Evolutionary conservation across 2,888 invertebrate genomes (phyloP).

Genomic region (Rhodophaea formosa): DNA sequence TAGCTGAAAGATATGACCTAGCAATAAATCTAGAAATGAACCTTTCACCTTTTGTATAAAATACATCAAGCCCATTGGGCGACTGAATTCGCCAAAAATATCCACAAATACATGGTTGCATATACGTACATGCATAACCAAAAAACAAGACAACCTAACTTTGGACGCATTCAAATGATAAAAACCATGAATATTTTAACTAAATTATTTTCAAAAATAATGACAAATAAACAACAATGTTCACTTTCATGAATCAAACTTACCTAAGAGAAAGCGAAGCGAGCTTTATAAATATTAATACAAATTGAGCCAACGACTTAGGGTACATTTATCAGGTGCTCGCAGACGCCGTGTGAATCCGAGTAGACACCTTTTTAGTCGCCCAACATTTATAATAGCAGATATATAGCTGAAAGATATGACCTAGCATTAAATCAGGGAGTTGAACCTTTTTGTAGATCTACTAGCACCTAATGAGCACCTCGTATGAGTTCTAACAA

Average conservation of each 20-base stretch:
- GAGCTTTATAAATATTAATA: conserved; percentile 54
- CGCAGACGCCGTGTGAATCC: conserved; percentile 60
- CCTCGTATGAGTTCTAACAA: too few relatives aligned
- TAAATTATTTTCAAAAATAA: too few relatives aligned
- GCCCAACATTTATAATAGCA: conserved; percentile 67
- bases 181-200: too few relatives aligned
- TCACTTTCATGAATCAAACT: conserved; percentile 7
- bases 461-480: too few relatives aligned
- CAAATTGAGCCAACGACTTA: conserved; percentile 55
- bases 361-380: conserved; percentile 71
- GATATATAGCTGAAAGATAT: conserved; percentile 9
- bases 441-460: too few relatives aligned
- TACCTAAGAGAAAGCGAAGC: conserved; percentile 21
- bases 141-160: too few relatives aligned
- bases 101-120: too few relatives aligned
- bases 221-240: background rate
- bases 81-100: too few relatives aligned
- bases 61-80: too few relatives aligned
- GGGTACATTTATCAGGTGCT: conserved; percentile 68
- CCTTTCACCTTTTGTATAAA: background rate
- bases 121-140: too few relatives aligned
- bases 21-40: conserved; percentile 9
- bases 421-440: conserved; percentile 8
- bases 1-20: conserved; percentile 4
- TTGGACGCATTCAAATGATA: too few relatives aligned